Evolutionary conservation across 2,888 invertebrate genomes (phyloP).

Genomic region (Catocala fraxini): DNA sequence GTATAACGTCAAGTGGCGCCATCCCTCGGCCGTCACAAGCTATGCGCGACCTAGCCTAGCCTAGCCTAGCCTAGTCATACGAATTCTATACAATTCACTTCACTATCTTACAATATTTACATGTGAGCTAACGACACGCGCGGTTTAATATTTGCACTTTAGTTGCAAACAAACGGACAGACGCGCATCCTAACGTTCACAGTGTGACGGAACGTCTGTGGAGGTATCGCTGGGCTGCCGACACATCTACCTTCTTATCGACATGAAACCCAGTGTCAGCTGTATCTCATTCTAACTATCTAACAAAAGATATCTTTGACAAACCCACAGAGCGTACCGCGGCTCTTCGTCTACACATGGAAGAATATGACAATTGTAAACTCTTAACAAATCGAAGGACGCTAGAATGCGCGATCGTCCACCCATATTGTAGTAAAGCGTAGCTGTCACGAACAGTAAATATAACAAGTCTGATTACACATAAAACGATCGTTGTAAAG

Average conservation of each 20-base stretch:
- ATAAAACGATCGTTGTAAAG: conserved; percentile 4
- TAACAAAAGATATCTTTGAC: too few relatives aligned
- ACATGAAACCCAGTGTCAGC: too few relatives aligned
- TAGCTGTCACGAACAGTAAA: neutral
- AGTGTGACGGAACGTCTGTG: too few relatives aligned
- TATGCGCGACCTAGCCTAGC: neutral
- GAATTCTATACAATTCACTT: conserved; percentile 36
- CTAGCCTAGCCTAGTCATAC: neutral
- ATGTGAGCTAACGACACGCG: conserved; percentile 19
- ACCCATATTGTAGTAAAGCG: neutral
- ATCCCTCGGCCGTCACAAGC: too few relatives aligned
- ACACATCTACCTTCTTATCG: too few relatives aligned
- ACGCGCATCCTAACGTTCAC: neutral
- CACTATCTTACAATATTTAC: conserved; percentile 59
- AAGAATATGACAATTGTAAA: too few relatives aligned
- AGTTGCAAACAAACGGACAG: neutral
- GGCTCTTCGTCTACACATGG: too few relatives aligned
- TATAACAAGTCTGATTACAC: neutral
- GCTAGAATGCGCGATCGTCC: neutral
- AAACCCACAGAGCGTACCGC: too few relatives aligned
- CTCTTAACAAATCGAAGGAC: neutral
- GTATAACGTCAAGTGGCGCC: too few relatives aligned
- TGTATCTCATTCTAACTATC: too few relatives aligned
- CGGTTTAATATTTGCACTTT: neutral
- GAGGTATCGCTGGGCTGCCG: too few relatives aligned